Conservation (phyloP, 2,888 invertebrate genomes). For the Aphidius colemani region DNA sequence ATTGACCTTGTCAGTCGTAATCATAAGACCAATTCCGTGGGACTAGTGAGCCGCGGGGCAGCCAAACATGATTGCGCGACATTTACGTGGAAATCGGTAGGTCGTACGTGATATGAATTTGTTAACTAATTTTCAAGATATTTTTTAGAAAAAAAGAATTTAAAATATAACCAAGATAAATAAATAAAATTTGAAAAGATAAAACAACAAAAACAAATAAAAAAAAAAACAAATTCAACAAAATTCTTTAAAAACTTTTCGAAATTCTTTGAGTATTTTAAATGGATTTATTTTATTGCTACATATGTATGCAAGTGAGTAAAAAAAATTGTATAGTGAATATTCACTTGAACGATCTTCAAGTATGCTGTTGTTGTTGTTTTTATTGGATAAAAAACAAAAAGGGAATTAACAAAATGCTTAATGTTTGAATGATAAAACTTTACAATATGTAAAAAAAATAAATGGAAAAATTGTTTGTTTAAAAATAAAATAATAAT, state of each 20-base stretch:
- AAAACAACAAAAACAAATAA: too few species aligned
- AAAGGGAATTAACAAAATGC: slow-evolving; percentile 33
- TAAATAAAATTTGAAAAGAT: neutral
- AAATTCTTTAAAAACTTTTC: slow-evolving; percentile 20
- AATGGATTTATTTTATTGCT: slow-evolving; percentile 13
- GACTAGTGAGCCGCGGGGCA: slow-evolving; percentile 52
- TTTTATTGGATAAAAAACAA: too few species aligned
- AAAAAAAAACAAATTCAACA: neutral
- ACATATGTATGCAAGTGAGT: neutral
- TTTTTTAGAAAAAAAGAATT: too few species aligned
- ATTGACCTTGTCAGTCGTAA: slow-evolving; percentile 58
- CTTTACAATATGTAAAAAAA: slow-evolving; percentile 45
- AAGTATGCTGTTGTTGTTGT: slow-evolving; percentile 10
- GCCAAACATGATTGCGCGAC: slow-evolving; percentile 45
- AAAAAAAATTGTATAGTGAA: slow-evolving; percentile 5
- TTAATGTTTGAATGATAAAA: slow-evolving; percentile 40
- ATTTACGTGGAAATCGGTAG: slow-evolving; percentile 55
- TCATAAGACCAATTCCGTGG: slow-evolving; percentile 56
- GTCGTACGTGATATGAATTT: slow-evolving; percentile 54
- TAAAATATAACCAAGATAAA: neutral
- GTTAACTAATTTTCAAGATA: neutral
- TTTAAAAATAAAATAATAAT: neutral
- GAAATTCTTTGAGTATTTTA: neutral
- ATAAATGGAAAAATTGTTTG: slow-evolving; percentile 3
- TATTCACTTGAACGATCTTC: neutral